Base-by-base conservation (phyloP, 2,888 invertebrate species). In the Andrena trimmerana region DNA sequence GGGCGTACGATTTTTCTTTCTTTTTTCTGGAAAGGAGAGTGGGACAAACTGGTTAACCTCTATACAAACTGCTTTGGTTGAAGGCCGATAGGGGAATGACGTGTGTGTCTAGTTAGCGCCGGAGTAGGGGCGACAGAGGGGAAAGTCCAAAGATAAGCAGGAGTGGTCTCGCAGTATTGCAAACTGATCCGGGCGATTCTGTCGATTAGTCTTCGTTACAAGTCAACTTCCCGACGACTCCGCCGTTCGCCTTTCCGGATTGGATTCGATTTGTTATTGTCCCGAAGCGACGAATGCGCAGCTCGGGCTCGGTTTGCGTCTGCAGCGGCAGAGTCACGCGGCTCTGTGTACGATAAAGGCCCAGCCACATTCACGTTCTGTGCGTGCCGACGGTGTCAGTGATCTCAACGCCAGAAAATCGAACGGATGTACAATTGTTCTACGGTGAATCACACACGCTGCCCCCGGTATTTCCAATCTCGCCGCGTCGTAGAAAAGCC, bases 31-130 rank as follows among this genome's bases (percentile, higher is more conserved):
- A 89, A 91, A 91, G 89, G 90, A 92, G 93, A 93, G 93, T 93
- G 93, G 93, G 93, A 92, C 92, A 93, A 93, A 94, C 93, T 93
- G 93, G 93, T 94, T 94, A 93, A 92, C 93, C 93, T 93, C 92
- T 92, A 90, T 89, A 88, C 84, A 77, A 87, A 85, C 84, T 72
- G 80, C 76, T 86, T 76, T 73, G 77, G 69, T 80, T 82, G 84
- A 78, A 84, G 85, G 78, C 85, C 84, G 89, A 86, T 84, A 83
- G 89, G 84, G 89, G 86, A 85, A 81, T 84, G 85, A 80, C 86
- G 88, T 81, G 86, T 27, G 57, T 71, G 75, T 70, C 71, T 72
- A 82, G 83, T 57, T 78, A 65, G 78, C 71, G 78, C 33, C 66
- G 82, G 68, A 86, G 86, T 78, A 81, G 86, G 80, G 79, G 84